Base-by-base conservation (phyloP, 2,888 invertebrate species). In the Mimumesa dahlbomi region DNA sequence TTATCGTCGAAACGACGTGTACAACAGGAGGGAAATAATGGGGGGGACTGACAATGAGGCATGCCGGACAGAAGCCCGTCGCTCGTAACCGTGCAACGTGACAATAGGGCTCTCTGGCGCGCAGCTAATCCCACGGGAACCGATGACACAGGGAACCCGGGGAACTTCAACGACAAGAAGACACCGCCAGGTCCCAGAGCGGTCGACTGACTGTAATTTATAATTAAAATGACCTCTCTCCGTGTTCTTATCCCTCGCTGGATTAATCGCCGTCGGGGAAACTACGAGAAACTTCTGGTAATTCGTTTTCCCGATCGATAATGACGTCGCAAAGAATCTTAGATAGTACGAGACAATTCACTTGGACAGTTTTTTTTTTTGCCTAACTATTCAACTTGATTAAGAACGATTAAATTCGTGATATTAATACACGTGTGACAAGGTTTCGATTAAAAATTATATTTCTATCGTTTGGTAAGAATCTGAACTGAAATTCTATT, bases 121-220 rank as follows among this genome's bases (percentile, higher is more conserved):
- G 40, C 11, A 16, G 21, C 45, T 45, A 45, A 45, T 45, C 45
- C 45, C 16, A 0, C 18, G 40, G 16, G 40, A 40, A 18, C n/a
- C 6, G 16, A 40, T 16, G 16, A 34, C 9, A 34, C 34, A n/a
- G n/a, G 40, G 40, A 16, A 5, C 14, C 7, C 16, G 16, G n/a
- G 4, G 40, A 40, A 29, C 29, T 46, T 46, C 13, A 29, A 46
- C 29, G 46, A 29, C 16, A 29, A 16, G 46, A 18, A 46, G 29
- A 46, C 29, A 46, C 29, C 29, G 16, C 29, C n/a, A 3, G 5
- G 3, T n/a, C 13, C 5, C 14, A n/a, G 14, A 13, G 46, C 13
- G 14, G 7, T 9, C 7, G 29, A 9, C 29, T 29, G 7, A 22
- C 46, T 13, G 14, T 16, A 29, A 46, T 46, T 46, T 46, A 25